A percentile compares a stretch with the other conserved stretches of the same genome.
These are phyloP conservation scores for Noturus placidus DNA, from an alignment of 2,113 vertebrate genomes.

Conservation along the genomic window DNA sequence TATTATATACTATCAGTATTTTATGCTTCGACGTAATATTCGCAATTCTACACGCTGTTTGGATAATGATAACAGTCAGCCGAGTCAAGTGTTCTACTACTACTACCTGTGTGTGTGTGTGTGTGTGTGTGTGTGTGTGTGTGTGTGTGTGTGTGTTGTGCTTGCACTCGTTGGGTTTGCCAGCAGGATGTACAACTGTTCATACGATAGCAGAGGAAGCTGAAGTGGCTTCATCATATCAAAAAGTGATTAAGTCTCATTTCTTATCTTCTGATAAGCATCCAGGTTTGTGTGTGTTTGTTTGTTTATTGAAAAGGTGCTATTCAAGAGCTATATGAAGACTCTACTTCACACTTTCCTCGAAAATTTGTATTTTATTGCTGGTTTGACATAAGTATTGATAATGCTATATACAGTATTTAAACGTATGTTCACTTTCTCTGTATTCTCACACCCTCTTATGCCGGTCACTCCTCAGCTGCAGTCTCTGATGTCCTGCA, in stretches of 20 bases:
- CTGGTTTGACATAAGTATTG: not conserved
- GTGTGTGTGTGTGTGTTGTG: constrained; percentile 35
- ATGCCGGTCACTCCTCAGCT: constrained; percentile 35
- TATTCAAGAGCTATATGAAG: not conserved
- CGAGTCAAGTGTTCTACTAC: constrained; percentile 59
- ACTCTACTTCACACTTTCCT: not conserved
- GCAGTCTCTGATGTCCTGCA: constrained; percentile 46
- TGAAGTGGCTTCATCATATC: constrained; percentile 71
- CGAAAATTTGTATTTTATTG: not conserved
- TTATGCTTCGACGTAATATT: not conserved
- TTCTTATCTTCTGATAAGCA: constrained; percentile 76
- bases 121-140: constrained; percentile 23
- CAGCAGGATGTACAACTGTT: constrained; percentile 59
- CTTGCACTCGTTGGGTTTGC: constrained; percentile 3
- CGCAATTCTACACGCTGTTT: constrained; percentile 29
- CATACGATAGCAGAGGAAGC: constrained; percentile 62
- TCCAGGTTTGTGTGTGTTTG: constrained; percentile 51
- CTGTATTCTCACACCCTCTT: constrained; percentile 5
- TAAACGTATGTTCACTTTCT: constrained; percentile 40
- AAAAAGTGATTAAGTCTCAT: constrained; percentile 70
- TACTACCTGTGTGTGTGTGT: constrained; percentile 39
- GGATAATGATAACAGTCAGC: constrained; percentile 53
- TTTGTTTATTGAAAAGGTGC: constrained; percentile 17
- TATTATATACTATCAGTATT: not conserved
- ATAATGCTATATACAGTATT: constrained; percentile 5